Evolutionary conservation across 2,113 vertebrate genomes (phyloP).

Genomic region (Chunga burmeisteri): DNA sequence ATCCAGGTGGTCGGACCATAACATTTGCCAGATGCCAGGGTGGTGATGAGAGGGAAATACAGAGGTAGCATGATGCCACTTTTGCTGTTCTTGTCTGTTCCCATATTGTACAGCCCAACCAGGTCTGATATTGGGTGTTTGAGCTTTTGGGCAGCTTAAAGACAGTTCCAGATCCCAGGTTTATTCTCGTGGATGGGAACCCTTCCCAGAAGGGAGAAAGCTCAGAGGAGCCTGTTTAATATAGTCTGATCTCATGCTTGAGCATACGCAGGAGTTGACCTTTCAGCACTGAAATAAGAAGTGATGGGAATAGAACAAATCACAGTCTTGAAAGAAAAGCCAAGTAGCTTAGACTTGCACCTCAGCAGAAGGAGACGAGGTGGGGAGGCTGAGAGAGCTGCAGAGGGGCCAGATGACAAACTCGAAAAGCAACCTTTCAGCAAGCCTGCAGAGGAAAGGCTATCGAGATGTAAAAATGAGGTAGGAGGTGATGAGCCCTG

Average conservation of each 20-base stretch:
- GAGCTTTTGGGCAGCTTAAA: neutral
- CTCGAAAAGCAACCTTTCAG: neutral
- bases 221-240: conserved; percentile 37
- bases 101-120: neutral
- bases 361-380: neutral
- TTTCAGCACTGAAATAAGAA: conserved; percentile 47
- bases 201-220: conserved; percentile 39
- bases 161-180: neutral
- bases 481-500: neutral
- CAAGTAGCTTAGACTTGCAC: neutral
- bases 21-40: neutral
- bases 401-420: neutral
- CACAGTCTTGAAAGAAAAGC: conserved; percentile 11
- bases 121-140: neutral
- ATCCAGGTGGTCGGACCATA: neutral
- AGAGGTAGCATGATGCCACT: neutral
- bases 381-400: neutral
- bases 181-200: conserved; percentile 24
- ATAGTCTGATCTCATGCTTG: conserved; percentile 51
- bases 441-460: neutral
- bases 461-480: neutral
- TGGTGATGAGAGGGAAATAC: neutral
- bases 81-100: neutral
- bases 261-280: conserved; percentile 34
- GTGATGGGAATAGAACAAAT: conserved; percentile 40